A percentile compares a stretch with the other conserved stretches of the same genome.
These are phyloP conservation scores for Dromius quadrimaculatus DNA, from an alignment of 2,888 invertebrate genomes.

Conservation along the genomic window DNA sequence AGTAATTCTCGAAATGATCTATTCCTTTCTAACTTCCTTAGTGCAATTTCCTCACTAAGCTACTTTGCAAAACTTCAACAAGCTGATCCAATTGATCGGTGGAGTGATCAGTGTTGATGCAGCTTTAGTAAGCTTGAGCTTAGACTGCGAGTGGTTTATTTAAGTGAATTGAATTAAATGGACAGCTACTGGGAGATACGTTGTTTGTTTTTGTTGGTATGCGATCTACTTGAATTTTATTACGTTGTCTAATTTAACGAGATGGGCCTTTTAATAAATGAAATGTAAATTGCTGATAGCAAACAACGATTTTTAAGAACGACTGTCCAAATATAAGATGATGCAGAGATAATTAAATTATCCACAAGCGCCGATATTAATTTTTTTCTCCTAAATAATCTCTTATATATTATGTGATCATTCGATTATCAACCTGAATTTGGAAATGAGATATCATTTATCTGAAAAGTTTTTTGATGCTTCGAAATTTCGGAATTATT, in stretches of 20 bases:
- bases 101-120: not conserved
- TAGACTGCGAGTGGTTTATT: not conserved
- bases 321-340: not conserved
- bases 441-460: too few relatives aligned
- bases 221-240: conserved; percentile 12
- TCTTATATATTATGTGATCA: too few relatives aligned
- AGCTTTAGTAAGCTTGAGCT: not conserved
- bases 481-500: too few relatives aligned
- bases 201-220: conserved; percentile 24
- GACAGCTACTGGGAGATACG: not conserved
- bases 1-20: too few relatives aligned
- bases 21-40: too few relatives aligned
- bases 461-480: too few relatives aligned
- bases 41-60: too few relatives aligned
- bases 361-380: too few relatives aligned
- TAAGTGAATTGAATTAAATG: conserved; percentile 14
- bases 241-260: conserved; percentile 18
- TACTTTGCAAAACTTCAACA: too few relatives aligned
- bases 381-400: too few relatives aligned
- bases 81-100: conserved; percentile 3
- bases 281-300: conserved; percentile 23
- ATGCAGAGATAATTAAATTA: too few relatives aligned
- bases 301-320: not conserved
- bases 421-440: too few relatives aligned
- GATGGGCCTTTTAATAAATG: conserved; percentile 25